Conservation (phyloP, 2,888 invertebrate species). For the Drosophila eohydei region DNA sequence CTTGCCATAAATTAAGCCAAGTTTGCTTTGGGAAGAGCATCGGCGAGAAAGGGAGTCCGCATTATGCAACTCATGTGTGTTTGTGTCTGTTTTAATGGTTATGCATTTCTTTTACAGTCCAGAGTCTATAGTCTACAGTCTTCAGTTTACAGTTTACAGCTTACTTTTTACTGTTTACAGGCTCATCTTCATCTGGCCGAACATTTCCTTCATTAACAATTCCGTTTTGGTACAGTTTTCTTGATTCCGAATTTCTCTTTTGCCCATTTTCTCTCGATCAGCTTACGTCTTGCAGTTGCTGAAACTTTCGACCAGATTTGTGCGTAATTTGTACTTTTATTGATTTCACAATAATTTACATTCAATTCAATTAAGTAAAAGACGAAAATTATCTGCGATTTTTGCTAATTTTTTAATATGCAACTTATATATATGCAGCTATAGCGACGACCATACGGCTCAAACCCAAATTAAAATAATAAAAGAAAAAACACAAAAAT, state of each 20-base stretch:
- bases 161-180: slow-evolving; percentile 54
- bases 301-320: slow-evolving; percentile 7
- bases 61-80: slow-evolving; percentile 62
- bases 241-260: slow-evolving; percentile 65
- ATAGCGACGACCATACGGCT: slow-evolving; percentile 3
- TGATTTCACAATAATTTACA: slow-evolving; percentile 47
- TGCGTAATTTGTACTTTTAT: slow-evolving; percentile 34
- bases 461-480: slow-evolving; percentile 29
- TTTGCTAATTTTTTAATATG: slow-evolving; percentile 38
- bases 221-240: slow-evolving; percentile 65
- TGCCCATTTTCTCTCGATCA: slow-evolving; percentile 45
- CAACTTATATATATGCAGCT: slow-evolving; percentile 7
- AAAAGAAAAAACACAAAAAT: background rate
- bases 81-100: slow-evolving; percentile 58
- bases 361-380: slow-evolving; percentile 24
- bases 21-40: slow-evolving; percentile 29
- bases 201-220: slow-evolving; percentile 78
- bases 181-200: slow-evolving; percentile 57
- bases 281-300: slow-evolving; percentile 25
- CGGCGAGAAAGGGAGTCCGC: slow-evolving; percentile 47
- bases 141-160: slow-evolving; percentile 46
- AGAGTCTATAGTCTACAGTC: slow-evolving; percentile 45
- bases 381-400: background rate
- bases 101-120: slow-evolving; percentile 65
- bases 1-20: slow-evolving; percentile 69